A percentile compares a stretch with the other conserved stretches of the same genome.
These are phyloP conservation scores for Sericinus montela DNA, from an alignment of 2,888 invertebrate genomes.

Conservation along the genomic window DNA sequence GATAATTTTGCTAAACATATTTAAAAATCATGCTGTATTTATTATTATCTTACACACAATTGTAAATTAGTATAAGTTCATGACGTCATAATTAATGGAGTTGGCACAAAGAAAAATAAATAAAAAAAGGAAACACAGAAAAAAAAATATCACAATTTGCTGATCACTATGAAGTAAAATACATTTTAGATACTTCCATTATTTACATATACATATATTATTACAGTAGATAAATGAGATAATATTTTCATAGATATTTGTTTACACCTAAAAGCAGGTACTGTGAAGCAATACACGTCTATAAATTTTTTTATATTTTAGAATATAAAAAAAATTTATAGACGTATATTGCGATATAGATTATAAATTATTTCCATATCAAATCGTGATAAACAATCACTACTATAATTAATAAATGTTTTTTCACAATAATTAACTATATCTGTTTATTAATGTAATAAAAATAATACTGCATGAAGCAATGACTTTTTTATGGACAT, in stretches of 20 bases:
- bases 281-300: slow-evolving; percentile 46
- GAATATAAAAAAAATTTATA: too few relatives aligned
- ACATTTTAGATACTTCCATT: neutral
- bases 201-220: slow-evolving; percentile 15
- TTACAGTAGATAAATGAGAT: slow-evolving; percentile 32
- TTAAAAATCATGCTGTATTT: neutral
- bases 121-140: slow-evolving; percentile 17
- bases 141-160: slow-evolving; percentile 15
- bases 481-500: neutral
- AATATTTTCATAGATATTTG: slow-evolving; percentile 55
- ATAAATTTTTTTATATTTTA: neutral
- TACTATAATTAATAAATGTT: too few relatives aligned
- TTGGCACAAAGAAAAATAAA: slow-evolving; percentile 14
- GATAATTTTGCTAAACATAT: too few relatives aligned
- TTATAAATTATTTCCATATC: too few relatives aligned
- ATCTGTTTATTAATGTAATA: neutral
- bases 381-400: too few relatives aligned
- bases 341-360: too few relatives aligned
- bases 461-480: slow-evolving; percentile 6
- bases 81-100: neutral
- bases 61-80: slow-evolving; percentile 1
- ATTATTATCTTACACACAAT: slow-evolving; percentile 3
- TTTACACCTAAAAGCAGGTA: slow-evolving; percentile 61
- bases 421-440: neutral
- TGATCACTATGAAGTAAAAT: neutral